Evolutionary conservation across 1,140 invertebrate species (phyloP), one percentile per base, ranked within the genome.

Genomic region (Sarcophaga peregrina): DNA sequence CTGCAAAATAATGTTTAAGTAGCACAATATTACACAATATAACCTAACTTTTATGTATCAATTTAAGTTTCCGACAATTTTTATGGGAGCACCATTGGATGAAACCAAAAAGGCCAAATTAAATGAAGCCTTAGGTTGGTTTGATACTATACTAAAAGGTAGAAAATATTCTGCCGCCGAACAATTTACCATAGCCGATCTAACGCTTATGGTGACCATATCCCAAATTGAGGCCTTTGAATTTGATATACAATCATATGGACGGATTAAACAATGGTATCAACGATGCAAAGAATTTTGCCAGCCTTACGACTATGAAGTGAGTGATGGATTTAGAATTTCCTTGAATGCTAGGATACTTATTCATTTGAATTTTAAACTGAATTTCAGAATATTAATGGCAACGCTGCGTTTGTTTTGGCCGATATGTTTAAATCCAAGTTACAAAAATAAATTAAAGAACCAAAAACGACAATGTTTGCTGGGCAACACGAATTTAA

Each of bases 101-200:
- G 89, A 88, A 48, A 85, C 91, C 0, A 94, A 94, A 82, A 85
- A 91, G 6, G 91, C 92, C 20, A 92, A 92, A 80, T 86, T 93
- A 0, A 80, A 84, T 0, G 89, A 91, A 48, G 89, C 88, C 8
- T 84, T 91, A 4, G 85, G 85, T 75, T 91, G 87, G 89, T 83
- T 91, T 0, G 87, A 90, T 52, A 58, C 74, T 5, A 86, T 90
- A 13, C 83, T 87, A 8, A 92, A 89, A 17, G 87, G 86, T 20
- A 83, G 86, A 5, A 85, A 87, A 83, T 90, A 75, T 85, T 58
- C 87, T 0, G 89, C 90, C 6, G 86, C 91, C 0, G 52, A 90
- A 0, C 87, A 91, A 25, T 86, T 94, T 5, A 94, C 94, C 8
- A 90, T 95, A 81, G 94, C 94, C 7, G 94, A 93, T 86, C 84